Evolutionary conservation across 53 echinoderm and acorn worm species (phyloP).

Genomic region (Apostichopus leukothele): DNA sequence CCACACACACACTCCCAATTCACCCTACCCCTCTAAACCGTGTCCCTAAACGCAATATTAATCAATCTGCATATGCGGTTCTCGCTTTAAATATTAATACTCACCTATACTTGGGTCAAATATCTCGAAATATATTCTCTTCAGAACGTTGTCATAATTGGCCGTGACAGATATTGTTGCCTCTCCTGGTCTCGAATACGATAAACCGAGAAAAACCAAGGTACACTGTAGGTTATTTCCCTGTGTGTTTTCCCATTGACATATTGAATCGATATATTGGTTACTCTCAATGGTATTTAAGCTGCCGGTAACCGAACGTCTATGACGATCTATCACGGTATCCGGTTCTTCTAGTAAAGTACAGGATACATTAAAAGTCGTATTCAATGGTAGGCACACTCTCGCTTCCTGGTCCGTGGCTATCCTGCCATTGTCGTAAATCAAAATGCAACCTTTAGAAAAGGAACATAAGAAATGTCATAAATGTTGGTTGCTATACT

Average conservation of each 20-base stretch:
- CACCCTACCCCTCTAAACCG: no score
- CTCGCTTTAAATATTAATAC: neutral
- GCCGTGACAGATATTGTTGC: neutral
- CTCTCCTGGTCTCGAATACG: neutral
- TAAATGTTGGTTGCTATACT: no score
- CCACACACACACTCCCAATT: no score
- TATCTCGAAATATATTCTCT: neutral
- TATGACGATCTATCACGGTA: slow-evolving; percentile 6
- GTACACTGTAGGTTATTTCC: slow-evolving; percentile 6
- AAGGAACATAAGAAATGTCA: neutral
- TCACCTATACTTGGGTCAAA: slow-evolving; percentile 2
- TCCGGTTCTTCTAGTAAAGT: slow-evolving; percentile 12
- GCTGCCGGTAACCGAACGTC: neutral
- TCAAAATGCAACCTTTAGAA: neutral
- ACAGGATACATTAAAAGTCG: neutral
- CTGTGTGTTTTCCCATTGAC: slow-evolving; percentile 22
- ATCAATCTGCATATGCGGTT: no score
- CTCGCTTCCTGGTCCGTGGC: neutral
- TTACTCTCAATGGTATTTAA: slow-evolving; percentile 10
- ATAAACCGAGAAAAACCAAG: neutral
- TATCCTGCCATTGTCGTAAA: neutral
- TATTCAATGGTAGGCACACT: neutral
- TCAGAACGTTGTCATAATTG: neutral
- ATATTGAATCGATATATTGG: slow-evolving; percentile 4
- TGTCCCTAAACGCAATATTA: no score